These are phyloP conservation scores for Nineta flava DNA, from an alignment of 2,888 invertebrate species.

Conservation along the genomic window DNA sequence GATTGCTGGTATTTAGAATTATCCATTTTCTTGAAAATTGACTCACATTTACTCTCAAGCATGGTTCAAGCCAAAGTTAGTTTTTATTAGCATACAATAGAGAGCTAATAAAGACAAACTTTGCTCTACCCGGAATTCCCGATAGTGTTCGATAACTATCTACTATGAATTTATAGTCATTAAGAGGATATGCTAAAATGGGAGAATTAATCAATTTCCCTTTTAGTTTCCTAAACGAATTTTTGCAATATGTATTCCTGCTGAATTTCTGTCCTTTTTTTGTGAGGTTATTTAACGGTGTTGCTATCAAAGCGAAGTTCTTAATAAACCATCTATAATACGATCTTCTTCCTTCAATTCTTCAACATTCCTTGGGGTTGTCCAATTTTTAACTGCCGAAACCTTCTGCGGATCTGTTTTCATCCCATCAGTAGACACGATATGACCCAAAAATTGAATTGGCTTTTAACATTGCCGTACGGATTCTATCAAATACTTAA, in stretches of 20 bases:
- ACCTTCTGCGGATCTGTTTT: conserved; percentile 11
- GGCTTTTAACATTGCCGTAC: conserved; percentile 11
- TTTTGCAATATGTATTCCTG: neutral
- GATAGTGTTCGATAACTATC: too few species aligned
- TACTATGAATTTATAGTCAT: neutral
- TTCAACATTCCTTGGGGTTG: conserved; percentile 10
- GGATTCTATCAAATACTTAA: conserved; percentile 3
- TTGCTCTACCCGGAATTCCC: too few species aligned
- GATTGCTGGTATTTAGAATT: too few species aligned
- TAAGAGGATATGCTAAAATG: conserved; percentile 2
- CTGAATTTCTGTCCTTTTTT: conserved; percentile 1
- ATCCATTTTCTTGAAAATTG: too few species aligned
- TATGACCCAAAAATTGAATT: conserved; percentile 14
- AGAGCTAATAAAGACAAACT: too few species aligned
- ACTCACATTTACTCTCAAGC: too few species aligned
- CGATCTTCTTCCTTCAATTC: conserved; percentile 11
- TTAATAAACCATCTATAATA: conserved; percentile 13
- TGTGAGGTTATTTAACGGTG: conserved; percentile 8
- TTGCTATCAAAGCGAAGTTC: conserved; percentile 12
- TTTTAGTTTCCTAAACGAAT: conserved; percentile 1
- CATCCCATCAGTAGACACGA: conserved; percentile 10
- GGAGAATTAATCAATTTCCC: neutral
- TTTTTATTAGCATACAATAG: too few species aligned
- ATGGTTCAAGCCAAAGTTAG: too few species aligned
- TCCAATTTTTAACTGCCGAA: conserved; percentile 11